phyloP scores from a whole-genome alignment of 2,113 vertebrate species.

The Nematolebias whitei region DNA sequence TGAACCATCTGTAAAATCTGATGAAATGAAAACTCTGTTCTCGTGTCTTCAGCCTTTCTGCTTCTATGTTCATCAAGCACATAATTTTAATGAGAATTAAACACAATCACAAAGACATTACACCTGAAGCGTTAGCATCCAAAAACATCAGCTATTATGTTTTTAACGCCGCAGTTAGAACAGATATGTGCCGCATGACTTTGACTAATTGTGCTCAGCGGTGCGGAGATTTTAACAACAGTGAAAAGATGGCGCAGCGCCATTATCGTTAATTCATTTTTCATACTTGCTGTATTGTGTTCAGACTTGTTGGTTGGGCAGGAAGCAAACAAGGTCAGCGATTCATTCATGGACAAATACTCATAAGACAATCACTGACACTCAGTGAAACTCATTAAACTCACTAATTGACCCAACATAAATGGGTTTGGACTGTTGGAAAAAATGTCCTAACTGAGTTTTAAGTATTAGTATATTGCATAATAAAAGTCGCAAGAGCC shows the following conservation, averaged over 20 bases:
- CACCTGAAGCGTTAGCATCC: no score
- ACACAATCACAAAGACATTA: not conserved
- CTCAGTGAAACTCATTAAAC: not conserved
- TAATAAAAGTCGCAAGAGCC: constrained; percentile 1
- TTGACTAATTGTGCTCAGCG: constrained; percentile 24
- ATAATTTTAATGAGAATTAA: constrained; percentile 1
- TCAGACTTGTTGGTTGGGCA: not conserved
- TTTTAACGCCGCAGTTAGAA: no score
- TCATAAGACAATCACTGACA: not conserved
- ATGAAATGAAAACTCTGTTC: constrained; percentile 17
- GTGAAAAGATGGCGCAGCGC: constrained; percentile 4
- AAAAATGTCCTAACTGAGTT: not conserved
- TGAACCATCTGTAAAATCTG: constrained; percentile 64
- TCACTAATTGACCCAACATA: not conserved
- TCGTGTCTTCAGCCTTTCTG: constrained; percentile 27
- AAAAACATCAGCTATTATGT: no score
- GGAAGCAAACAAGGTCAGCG: not conserved
- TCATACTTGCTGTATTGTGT: not conserved
- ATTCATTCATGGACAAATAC: not conserved
- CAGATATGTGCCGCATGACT: not conserved
- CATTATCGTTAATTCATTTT: not conserved
- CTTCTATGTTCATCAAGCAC: constrained; percentile 29
- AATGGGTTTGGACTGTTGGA: not conserved
- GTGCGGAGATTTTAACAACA: not conserved
- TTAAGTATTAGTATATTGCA: not conserved